phyloP scores from a whole-genome alignment of 2,888 invertebrate genomes.

The Ormyrus rosae region DNA sequence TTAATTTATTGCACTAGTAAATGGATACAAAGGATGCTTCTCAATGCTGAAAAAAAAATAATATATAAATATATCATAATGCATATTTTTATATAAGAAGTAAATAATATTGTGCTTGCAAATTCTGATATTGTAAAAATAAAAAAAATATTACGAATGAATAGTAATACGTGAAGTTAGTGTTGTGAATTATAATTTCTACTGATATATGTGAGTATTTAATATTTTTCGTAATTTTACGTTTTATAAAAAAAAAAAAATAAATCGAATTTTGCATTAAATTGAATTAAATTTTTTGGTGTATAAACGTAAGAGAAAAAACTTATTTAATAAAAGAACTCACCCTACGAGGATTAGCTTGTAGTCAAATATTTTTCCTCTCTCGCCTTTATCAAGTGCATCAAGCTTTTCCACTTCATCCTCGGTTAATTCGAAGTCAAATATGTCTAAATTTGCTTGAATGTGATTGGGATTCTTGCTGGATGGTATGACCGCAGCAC shows the following conservation, averaged over 20 bases:
- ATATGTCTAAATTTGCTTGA: slow-evolving; percentile 83
- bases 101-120: background rate
- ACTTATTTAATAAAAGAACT: slow-evolving; percentile 60
- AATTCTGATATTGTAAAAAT: background rate
- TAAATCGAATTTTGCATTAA: no score
- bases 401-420: slow-evolving; percentile 79
- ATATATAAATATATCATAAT: background rate
- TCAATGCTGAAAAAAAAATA: slow-evolving; percentile 35
- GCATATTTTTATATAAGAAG: background rate
- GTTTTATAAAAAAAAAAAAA: no score
- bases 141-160: background rate
- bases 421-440: slow-evolving; percentile 80
- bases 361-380: slow-evolving; percentile 83
- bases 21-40: slow-evolving; percentile 46
- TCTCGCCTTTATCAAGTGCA: slow-evolving; percentile 79
- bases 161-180: background rate
- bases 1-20: background rate
- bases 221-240: no score
- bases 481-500: slow-evolving; percentile 86
- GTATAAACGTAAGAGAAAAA: background rate
- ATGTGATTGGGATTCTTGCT: slow-evolving; percentile 84
- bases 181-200: no score
- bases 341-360: slow-evolving; percentile 74
- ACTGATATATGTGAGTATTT: no score
- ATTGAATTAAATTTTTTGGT: background rate